These are phyloP conservation scores for Nansenia antarctica DNA, from an alignment of 2,113 vertebrate genomes.

Conservation along the genomic window DNA sequence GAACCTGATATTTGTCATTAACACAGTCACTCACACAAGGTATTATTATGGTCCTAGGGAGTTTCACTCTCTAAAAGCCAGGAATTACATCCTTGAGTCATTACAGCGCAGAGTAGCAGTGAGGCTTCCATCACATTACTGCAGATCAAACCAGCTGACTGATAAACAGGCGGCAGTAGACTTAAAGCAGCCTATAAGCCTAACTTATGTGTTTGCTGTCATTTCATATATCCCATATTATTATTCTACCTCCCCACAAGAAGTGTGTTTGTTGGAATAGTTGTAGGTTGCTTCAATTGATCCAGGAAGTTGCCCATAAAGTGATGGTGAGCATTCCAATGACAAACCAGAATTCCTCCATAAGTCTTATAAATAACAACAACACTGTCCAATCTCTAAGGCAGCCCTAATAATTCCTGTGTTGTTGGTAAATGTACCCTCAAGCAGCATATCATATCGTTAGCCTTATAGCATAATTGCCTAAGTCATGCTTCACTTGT, in stretches of 20 bases:
- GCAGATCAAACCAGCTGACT: conserved; percentile 1
- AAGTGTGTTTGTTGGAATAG: neutral
- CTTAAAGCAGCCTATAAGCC: neutral
- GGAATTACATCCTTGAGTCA: neutral
- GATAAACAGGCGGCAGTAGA: neutral
- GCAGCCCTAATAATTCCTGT: conserved; percentile 29
- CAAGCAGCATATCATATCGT: conserved; percentile 60
- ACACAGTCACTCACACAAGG: neutral
- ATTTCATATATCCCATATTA: neutral
- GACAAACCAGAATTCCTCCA: conserved; percentile 14
- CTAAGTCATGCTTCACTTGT: too few species aligned
- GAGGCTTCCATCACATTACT: neutral
- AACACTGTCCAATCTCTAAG: conserved; percentile 21
- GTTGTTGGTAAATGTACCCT: conserved; percentile 35
- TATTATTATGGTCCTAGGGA: neutral
- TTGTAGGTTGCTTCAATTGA: neutral
- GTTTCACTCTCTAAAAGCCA: neutral
- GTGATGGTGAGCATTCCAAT: neutral
- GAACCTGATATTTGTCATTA: neutral
- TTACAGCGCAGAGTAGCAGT: neutral
- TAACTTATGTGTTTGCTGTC: neutral
- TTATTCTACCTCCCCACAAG: neutral
- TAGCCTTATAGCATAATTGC: too few species aligned
- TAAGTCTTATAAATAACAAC: neutral
- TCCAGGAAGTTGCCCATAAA: neutral